Evolutionary conservation across 2,888 invertebrate genomes (phyloP).

Genomic region (Podabrus alpinus): DNA sequence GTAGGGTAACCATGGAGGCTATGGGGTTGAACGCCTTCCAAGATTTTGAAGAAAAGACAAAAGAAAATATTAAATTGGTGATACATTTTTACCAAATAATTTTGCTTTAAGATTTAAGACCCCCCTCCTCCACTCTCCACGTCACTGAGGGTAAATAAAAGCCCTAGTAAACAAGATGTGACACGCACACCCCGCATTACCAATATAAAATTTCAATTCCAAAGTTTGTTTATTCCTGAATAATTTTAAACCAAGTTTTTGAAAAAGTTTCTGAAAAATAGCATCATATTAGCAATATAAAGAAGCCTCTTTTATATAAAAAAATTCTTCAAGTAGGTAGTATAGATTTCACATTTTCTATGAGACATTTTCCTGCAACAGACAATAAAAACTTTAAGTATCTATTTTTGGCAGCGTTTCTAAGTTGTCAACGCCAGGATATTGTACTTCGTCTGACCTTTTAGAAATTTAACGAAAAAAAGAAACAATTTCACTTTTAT

Average conservation of each 20-base stretch:
- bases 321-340: neutral
- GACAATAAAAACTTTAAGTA: neutral
- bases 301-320: neutral
- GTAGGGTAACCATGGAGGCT: no score
- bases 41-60: no score
- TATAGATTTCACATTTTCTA: neutral
- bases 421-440: neutral
- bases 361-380: neutral
- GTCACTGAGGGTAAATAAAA: no score
- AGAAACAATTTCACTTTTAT: neutral
- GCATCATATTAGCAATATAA: neutral
- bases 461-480: neutral
- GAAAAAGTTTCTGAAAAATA: neutral
- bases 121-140: no score
- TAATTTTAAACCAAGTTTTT: neutral
- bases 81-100: no score
- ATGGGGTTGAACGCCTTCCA: no score
- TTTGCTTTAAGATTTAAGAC: no score
- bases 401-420: neutral
- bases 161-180: no score
- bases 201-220: no score
- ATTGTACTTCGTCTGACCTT: neutral
- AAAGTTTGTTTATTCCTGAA: no score
- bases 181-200: no score
- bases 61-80: no score